A percentile compares a stretch with the other conserved stretches of the same genome.
These are phyloP conservation scores for Andrena flavipes DNA, from an alignment of 2,888 invertebrate species.

Conservation along the genomic window DNA sequence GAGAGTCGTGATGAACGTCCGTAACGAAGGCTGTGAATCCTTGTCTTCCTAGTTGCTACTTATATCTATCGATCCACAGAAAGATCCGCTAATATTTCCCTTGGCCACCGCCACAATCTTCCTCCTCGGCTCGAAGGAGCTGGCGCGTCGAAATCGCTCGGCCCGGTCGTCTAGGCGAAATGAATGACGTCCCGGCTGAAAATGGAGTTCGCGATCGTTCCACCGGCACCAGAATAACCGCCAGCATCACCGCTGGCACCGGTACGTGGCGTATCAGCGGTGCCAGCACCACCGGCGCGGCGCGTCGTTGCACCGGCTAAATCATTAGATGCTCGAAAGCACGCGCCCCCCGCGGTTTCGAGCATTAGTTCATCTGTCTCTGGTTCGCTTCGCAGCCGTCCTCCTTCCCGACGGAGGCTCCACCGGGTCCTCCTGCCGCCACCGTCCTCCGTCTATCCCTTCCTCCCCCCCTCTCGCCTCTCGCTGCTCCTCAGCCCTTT, in stretches of 20 bases:
- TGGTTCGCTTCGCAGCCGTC: constrained; percentile 78
- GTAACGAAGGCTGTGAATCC: constrained; percentile 16
- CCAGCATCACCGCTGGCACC: constrained; percentile 37
- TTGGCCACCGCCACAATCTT: not conserved
- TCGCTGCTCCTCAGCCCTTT: constrained; percentile 15
- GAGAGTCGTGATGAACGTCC: constrained; percentile 23
- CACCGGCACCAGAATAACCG: constrained; percentile 44
- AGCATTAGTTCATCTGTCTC: constrained; percentile 84
- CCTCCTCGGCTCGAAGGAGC: not conserved
- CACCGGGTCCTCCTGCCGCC: constrained; percentile 68
- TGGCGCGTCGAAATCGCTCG: constrained; percentile 3
- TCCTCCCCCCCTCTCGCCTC: constrained; percentile 1
- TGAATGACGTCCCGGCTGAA: constrained; percentile 72
- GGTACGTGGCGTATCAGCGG: constrained; percentile 53
- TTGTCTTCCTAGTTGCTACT: not conserved
- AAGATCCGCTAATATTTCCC: not conserved
- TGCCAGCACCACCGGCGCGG: constrained; percentile 64
- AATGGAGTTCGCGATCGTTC: constrained; percentile 73
- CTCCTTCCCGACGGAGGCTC: constrained; percentile 69
- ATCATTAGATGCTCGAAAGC: constrained; percentile 82
- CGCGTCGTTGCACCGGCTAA: constrained; percentile 77
- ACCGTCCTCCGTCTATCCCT: constrained; percentile 27
- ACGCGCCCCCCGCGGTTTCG: constrained; percentile 80
- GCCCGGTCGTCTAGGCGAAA: constrained; percentile 55
- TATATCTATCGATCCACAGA: constrained; percentile 10